Evolutionary conservation across 2,113 vertebrate species (phyloP), one percentile per base, ranked within the genome.

Genomic region (Thamnaconus septentrionalis): DNA sequence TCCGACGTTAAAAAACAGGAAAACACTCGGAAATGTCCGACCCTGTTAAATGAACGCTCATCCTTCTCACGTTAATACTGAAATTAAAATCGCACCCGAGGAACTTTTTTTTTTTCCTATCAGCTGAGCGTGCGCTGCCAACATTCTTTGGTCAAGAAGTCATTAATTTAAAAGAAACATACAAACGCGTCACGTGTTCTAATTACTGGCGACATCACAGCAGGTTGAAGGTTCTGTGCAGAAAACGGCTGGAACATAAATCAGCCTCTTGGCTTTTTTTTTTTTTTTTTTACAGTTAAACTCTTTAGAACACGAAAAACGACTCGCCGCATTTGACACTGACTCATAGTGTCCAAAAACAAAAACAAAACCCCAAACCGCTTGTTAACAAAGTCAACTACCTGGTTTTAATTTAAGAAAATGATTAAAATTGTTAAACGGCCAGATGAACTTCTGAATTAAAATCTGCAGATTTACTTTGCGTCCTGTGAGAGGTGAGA

Each of bases 131-230:
- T 31, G 18, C 66, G 54, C 76, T 77, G 76, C 71, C 71, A 45
- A 90, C 89, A 90, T 89, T 88, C 87, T 90, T 90, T 89, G 86
- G 87, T 89, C 87, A 64, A 84, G 61, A 75, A 39, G 67, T 45
- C 60, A 64, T 12, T 47, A 64, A 68, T 39, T 5, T 52, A 40
- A 50, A 12, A 18, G n/a, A 49, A 49, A 49, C 9, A 49, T 4
- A 5, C 9, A 49, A 52, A 7, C 50, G 7, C 10, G 5, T 52
- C 50, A 80, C 59, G 5, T 11, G 57, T 62, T 63, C 67, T 7
- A 80, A 73, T 56, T 31, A 46, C n/a, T 58, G 48, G 48, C 53
- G 1, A 57, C 10, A 1, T 56, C 41, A 31, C 2, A 2, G 45
- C 10, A 5, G 12, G 40, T 40, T 6, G 57, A 3, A 11, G 56